phyloP scores from a whole-genome alignment of 2,797 vertebrate species.

The Paedocypris micromegethes region DNA sequence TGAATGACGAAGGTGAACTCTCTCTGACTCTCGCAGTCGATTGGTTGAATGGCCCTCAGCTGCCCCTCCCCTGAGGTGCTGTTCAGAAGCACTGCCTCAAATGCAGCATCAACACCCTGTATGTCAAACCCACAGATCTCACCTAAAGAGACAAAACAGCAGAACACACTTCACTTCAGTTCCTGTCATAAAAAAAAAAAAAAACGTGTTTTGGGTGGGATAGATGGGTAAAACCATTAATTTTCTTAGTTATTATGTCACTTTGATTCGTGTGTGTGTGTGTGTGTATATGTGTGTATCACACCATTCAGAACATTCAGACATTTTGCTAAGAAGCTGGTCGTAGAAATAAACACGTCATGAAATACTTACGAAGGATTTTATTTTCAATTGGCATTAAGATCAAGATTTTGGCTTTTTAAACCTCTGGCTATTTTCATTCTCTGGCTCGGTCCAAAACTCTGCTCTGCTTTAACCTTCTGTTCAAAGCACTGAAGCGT shows the following conservation, averaged over 20 bases:
- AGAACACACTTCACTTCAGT: no score
- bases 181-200: no score
- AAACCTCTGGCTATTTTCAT: constrained; percentile 2
- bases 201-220: no score
- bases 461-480: neutral
- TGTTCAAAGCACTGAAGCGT: constrained; percentile 13
- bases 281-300: no score
- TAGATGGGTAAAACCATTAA: no score
- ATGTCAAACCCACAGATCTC: constrained; percentile 97
- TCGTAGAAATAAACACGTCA: no score
- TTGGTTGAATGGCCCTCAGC: constrained; percentile 77
- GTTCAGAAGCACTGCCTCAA: constrained; percentile 91
- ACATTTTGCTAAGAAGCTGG: no score
- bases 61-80: constrained; percentile 91
- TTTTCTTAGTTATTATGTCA: no score
- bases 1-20: constrained; percentile 97
- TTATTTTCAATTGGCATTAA: neutral
- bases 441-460: neutral
- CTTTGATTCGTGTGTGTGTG: no score
- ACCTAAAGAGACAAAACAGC: constrained; percentile 60
- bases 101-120: constrained; percentile 85
- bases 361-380: no score
- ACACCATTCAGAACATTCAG: no score
- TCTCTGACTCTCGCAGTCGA: constrained; percentile 93
- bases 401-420: neutral